Percentiles rank a stretch among this genome's conserved stretches.
These are phyloP conservation scores for Rutilus rutilus DNA, from an alignment of 2,113 vertebrate genomes.

Conservation along the genomic window DNA sequence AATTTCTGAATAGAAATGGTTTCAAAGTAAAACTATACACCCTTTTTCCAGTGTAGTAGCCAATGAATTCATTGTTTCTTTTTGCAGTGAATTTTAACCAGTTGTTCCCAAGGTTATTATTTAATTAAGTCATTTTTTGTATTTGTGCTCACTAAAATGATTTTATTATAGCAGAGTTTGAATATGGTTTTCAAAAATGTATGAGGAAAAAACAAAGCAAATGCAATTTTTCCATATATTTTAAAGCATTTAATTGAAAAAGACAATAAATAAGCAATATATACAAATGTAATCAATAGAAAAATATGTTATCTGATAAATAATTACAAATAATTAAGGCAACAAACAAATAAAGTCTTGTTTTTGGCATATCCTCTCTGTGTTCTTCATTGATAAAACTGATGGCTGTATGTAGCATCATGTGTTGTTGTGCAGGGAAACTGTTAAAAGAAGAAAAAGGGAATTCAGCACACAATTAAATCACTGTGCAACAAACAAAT, in stretches of 20 bases:
- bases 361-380: not conserved
- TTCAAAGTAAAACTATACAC: too few relatives aligned
- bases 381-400: not conserved
- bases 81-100: too few relatives aligned
- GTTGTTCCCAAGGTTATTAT: too few relatives aligned
- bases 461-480: not conserved
- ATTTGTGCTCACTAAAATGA: too few relatives aligned
- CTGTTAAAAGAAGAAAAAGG: conserved; percentile 10
- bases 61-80: too few relatives aligned
- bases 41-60: too few relatives aligned
- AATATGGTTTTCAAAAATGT: too few relatives aligned
- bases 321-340: not conserved
- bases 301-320: conserved; percentile 42
- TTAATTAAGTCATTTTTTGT: too few relatives aligned
- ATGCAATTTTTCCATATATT: not conserved
- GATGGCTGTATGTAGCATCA: not conserved
- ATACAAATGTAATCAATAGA: conserved; percentile 24
- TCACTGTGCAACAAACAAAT: not conserved
- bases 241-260: conserved; percentile 23
- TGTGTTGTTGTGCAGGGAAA: not conserved
- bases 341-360: not conserved
- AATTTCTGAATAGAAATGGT: too few relatives aligned
- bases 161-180: too few relatives aligned
- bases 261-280: conserved; percentile 13
- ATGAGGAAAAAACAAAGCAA: too few relatives aligned